Evolutionary conservation across 2,888 invertebrate genomes (phyloP).

Genomic region (Sarcophaga variegata): DNA sequence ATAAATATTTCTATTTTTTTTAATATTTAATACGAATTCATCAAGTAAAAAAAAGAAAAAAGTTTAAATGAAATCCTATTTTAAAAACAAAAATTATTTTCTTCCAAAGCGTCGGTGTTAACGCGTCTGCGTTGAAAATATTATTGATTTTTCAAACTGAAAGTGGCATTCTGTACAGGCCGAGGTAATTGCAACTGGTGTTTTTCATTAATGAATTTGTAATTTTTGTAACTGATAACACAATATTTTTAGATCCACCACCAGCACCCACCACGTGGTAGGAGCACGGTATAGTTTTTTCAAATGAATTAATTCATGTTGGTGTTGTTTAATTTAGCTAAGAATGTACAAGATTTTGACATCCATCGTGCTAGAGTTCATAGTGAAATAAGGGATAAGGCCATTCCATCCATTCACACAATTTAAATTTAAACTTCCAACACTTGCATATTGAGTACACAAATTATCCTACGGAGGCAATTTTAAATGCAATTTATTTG

Average conservation of each 20-base stretch:
- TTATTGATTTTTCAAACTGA: slow-evolving; percentile 62
- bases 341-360: too few species aligned
- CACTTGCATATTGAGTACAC: background rate
- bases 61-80: too few species aligned
- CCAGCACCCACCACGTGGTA: too few species aligned
- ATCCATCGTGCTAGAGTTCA: too few species aligned
- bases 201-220: slow-evolving; percentile 45
- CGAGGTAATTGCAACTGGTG: slow-evolving; percentile 61
- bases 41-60: too few species aligned
- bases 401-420: too few species aligned
- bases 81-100: background rate
- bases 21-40: too few species aligned
- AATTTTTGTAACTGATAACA: background rate
- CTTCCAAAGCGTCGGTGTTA: slow-evolving; percentile 6
- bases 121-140: slow-evolving; percentile 52
- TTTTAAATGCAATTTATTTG: background rate
- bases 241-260: background rate
- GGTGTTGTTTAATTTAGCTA: too few species aligned
- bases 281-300: too few species aligned
- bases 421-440: too few species aligned
- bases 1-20: background rate
- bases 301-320: too few species aligned
- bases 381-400: too few species aligned
- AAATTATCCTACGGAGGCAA: background rate
- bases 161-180: slow-evolving; percentile 5